Evolutionary conservation across 2,888 invertebrate genomes (phyloP).

Genomic region (Acholoe squamosa): DNA sequence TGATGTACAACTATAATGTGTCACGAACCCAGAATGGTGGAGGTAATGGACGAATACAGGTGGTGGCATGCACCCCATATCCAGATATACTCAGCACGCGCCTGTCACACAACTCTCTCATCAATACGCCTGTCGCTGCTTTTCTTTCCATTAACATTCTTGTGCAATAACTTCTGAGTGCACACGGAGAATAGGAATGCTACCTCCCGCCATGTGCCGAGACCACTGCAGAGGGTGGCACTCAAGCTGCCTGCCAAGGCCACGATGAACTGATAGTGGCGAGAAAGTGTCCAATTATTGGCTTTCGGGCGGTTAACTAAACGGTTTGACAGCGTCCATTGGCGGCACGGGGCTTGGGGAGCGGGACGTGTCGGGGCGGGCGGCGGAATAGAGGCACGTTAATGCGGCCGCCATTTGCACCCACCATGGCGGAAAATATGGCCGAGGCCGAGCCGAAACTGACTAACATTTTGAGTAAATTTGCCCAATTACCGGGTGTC

Average conservation of each 20-base stretch:
- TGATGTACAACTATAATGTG: no score
- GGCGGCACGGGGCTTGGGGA: not conserved
- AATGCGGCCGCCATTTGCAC: constrained; percentile 48
- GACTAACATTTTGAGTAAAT: constrained; percentile 57
- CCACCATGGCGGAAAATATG: constrained; percentile 50
- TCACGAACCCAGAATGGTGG: no score
- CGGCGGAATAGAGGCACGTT: constrained; percentile 51
- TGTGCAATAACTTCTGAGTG: not conserved
- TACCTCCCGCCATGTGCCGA: not conserved
- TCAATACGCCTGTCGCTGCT: not conserved
- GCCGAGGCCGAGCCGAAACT: not conserved
- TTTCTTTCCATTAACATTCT: constrained; percentile 15
- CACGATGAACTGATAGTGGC: constrained; percentile 37
- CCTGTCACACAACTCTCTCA: not conserved
- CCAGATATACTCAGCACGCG: no score
- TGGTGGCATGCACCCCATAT: no score
- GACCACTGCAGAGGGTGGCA: constrained; percentile 13
- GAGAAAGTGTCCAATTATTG: constrained; percentile 60
- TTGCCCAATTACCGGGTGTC: constrained; percentile 59
- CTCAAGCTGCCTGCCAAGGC: not conserved
- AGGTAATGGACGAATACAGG: no score
- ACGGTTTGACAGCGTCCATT: constrained; percentile 53
- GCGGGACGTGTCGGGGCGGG: not conserved
- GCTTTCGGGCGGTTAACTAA: constrained; percentile 55
- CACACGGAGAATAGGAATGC: not conserved